Conservation (phyloP, 2,113 vertebrate species). For the Cavia porcellus region DNA sequence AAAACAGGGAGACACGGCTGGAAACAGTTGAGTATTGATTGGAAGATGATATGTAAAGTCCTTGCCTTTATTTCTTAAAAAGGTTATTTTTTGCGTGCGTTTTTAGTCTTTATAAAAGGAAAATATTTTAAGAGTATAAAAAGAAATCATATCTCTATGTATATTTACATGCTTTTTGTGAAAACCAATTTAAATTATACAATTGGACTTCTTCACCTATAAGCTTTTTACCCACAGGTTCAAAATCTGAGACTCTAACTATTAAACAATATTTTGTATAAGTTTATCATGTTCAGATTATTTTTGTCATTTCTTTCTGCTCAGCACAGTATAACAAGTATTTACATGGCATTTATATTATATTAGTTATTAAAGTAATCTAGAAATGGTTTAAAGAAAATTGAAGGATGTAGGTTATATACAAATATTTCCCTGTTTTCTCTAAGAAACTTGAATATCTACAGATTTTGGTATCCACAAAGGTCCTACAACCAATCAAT, state of each 20-base stretch:
- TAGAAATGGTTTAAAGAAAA: not conserved
- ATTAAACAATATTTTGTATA: not conserved
- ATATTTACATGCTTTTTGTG: not conserved
- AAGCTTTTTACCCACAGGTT: not conserved
- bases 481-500: not conserved
- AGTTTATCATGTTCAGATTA: not conserved
- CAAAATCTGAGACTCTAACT: not conserved
- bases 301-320: not conserved
- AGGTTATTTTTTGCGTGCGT: too few species aligned
- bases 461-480: not conserved
- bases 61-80: not conserved
- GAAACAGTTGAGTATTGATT: not conserved
- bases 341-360: not conserved
- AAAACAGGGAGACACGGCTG: not conserved
- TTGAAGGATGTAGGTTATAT: not conserved
- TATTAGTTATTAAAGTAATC: not conserved
- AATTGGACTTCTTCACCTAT: not conserved
- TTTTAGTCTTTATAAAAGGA: not conserved
- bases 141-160: not conserved
- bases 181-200: not conserved
- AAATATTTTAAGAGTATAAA: not conserved
- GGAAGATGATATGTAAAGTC: not conserved
- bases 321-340: not conserved
- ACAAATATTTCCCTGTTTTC: not conserved
- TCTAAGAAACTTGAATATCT: not conserved